Evolutionary conservation across 2,797 vertebrate species (phyloP).

Genomic region (Botia kubotai): DNA sequence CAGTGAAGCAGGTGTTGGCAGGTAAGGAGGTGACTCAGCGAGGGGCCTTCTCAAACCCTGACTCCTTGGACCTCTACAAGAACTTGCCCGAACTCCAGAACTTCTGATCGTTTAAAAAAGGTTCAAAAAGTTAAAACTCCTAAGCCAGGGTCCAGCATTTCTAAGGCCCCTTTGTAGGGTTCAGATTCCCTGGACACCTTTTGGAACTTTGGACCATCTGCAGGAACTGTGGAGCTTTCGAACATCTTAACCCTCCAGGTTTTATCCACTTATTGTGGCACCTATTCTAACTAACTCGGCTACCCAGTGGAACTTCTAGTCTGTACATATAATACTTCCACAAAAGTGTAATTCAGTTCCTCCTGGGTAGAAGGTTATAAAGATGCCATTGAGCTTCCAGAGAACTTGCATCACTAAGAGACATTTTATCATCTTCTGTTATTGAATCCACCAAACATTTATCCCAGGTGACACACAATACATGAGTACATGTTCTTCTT

Average conservation of each 20-base stretch:
- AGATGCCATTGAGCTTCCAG: slow-evolving; percentile 10
- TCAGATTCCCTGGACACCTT: slow-evolving; percentile 1
- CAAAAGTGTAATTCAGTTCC: neutral
- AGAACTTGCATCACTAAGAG: slow-evolving; percentile 5
- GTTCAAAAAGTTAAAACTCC: neutral
- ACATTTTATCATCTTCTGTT: slow-evolving; percentile 36
- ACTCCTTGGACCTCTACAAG: slow-evolving; percentile 89
- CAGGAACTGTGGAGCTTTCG: neutral
- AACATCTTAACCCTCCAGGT: neutral
- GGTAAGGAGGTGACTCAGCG: slow-evolving; percentile 87
- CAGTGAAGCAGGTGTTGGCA: slow-evolving; percentile 92
- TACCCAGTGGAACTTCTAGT: neutral
- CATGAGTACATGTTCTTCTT: neutral
- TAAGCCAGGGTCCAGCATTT: neutral
- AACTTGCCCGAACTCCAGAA: slow-evolving; percentile 92
- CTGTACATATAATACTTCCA: neutral
- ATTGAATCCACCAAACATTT: neutral
- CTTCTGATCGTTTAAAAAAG: slow-evolving; percentile 77
- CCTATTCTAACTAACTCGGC: neutral
- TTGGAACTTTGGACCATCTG: slow-evolving; percentile 4
- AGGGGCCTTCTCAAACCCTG: slow-evolving; percentile 92
- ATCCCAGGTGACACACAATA: neutral
- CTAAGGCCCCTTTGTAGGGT: neutral
- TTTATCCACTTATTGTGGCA: neutral
- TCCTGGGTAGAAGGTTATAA: slow-evolving; percentile 8